Base-by-base conservation (phyloP, 1,140 invertebrate species). In the Drosophila nannoptera region DNA sequence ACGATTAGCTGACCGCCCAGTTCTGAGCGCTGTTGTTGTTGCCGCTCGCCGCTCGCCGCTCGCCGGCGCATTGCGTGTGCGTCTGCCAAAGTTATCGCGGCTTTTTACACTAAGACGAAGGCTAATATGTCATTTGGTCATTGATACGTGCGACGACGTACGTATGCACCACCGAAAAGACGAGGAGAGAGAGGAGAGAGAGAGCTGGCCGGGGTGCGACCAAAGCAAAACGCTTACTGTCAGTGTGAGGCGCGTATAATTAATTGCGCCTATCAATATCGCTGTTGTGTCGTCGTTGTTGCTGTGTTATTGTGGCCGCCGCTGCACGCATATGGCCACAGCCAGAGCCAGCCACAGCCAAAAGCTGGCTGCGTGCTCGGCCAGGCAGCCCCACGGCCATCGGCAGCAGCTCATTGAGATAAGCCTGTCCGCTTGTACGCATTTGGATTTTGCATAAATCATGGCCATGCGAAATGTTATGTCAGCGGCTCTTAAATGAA, bases 61-160 rank as follows among this genome's bases (percentile, higher is more conserved):
- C 31, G 49, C 31, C 31, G 58, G 42, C 29, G 32, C 46, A 49
- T 77, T 68, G 77, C 73, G 78, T 75, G 62, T 77, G 73, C 73
- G 78, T 83, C 80, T 84, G 80, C 80, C 80, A 84, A 83, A 83
- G 76, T 83, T 83, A 83, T 83, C 80, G 81, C 76, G 62, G 80
- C 80, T 83, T 83, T 83, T 83, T 83, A 83, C 80, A 84, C 80
- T 83, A 83, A 83, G 80, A 84, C 80, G 80, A 83, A 84, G 80
- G 80, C 80, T 83, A 83, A 83, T 84, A 83, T 83, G 80, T 83
- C 80, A 83, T 83, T 83, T 83, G 80, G 80, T 86, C 80, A 83
- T 84, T 83, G 80, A 83, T 83, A 83, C 80, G 80, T 67, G 53
- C 72, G 54, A 73, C 71, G 68, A 65, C 74, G 69, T 11, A 42